Base-by-base conservation (phyloP, 30 jellyfish, hydroid and myxozoan genomes). In the Aurelia coerulea region DNA sequence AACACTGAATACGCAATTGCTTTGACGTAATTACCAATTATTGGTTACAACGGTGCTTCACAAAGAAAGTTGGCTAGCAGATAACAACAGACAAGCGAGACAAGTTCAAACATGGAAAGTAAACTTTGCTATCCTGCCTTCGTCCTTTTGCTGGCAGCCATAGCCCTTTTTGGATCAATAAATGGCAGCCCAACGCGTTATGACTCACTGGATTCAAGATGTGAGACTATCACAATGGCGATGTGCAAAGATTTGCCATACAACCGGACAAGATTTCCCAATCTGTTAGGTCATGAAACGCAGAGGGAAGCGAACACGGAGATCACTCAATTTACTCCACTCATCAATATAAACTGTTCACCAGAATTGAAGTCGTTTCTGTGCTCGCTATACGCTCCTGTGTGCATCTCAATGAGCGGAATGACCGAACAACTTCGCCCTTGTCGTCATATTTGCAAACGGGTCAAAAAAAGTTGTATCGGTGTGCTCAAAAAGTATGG, bases 361-460 rank as follows among this genome's bases (percentile, higher is more conserved):
- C 72, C 90, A 74, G 90, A 65, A 2, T 71, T 94, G 74, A 76
- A 49, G 50, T 86, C 49, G 60, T 94, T 94, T 51, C 91, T 94
- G 35, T 94, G 98, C 94, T 83, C 97, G 59, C 49, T 87, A 46
- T 94, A 88, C 56, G 98, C 97, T 2, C 98, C 98, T 3, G 91
- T 89, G 46, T 94, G 98, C 54, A 91, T 88, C 19, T 67, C 93
- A 33, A 74, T 84, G 83, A 56, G 49, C 8, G 75, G 76, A 8
- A 50, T 77, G 16, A 63, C 69, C 19, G 64, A 68, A 60, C 75
- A 59, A 66, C 31, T 86, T 35, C 90, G 86, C 53, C 98, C 98
- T 5, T 94, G 98, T 58, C 98, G 97, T 16, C 89, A 90, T 23
- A 56, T 62, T 51, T 94, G 98, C 79, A 96, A 84, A 74, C 79